Base-by-base conservation (phyloP, 2,113 vertebrate species). In the Equus przewalskii region DNA sequence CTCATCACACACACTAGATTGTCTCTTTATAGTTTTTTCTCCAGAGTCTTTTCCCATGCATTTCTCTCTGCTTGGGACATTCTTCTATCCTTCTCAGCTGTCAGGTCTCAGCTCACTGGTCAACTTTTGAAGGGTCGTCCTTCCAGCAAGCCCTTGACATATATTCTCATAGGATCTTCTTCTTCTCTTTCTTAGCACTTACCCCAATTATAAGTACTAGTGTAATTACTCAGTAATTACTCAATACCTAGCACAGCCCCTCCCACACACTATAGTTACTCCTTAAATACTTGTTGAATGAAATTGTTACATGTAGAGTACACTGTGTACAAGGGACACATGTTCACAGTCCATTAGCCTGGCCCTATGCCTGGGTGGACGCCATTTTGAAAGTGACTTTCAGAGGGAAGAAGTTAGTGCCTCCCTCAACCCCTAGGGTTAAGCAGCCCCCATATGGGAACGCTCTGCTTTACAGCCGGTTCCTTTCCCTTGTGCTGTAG, bases 181-280 rank as follows among this genome's bases (percentile, higher is more conserved):
- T 65, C 18, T 83, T 60, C 62, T 36, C 51, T 41, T 80, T 72
- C 49, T 80, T 33, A 46, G 44, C n/a, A 89, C 22, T 70, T 95
- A 62, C 58, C 28, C 62, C 64, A 65, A 26, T 85, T 96, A 54
- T 62, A 89, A 86, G 89, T 79, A 85, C 82, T 84, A 84, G 7
- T 60, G 3, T 95, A 86, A 86, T 82, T 89, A 73, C n/a, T 85
- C 79, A 92, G n/a, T 91, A 14, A 30, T 22, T 58, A 54, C 19
- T 44, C 7, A 82, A 46, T 92, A 95, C 2, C 69, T 89, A 33
- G 4, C 54, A 81, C 51, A 44, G 13, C 49, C 15, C 49, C n/a
- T 54, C 67, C 24, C 44, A 16, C 6, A 28, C 21, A 19, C 3
- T 33, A 36, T 28, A 36, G 24, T 60, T 79, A 80, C 49, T 70